Conservation (phyloP, 1,140 invertebrate species). For the Maniola jurtina region DNA sequence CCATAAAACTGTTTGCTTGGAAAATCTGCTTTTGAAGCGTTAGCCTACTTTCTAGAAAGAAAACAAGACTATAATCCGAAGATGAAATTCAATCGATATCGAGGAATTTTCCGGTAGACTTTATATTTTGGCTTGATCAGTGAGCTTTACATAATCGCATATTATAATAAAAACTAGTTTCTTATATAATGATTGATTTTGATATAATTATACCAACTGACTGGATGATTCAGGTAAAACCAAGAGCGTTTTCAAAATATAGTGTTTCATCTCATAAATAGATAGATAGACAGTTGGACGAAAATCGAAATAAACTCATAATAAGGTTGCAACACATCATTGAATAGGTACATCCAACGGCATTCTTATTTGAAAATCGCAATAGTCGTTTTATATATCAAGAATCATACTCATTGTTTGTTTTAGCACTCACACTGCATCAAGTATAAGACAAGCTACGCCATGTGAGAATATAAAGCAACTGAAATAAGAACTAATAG, state of each 20-base stretch:
- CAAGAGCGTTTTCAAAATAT: too few species aligned
- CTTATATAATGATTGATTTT: not conserved
- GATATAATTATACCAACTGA: not conserved
- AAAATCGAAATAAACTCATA: too few species aligned
- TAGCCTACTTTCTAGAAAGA: conserved; percentile 22
- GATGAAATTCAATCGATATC: conserved; percentile 3
- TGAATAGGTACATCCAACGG: too few species aligned
- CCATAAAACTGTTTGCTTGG: conserved; percentile 19
- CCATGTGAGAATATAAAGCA: conserved; percentile 1
- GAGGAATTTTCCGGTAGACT: conserved; percentile 10
- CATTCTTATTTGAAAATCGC: too few species aligned
- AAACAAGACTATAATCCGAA: conserved; percentile 12
- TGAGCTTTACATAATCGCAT: not conserved
- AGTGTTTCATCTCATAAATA: too few species aligned
- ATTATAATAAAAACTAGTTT: not conserved
- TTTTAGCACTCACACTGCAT: not conserved
- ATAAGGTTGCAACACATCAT: too few species aligned
- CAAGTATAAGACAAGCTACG: not conserved
- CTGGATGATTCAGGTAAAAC: not conserved
- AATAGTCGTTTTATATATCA: too few species aligned
- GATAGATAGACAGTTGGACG: too few species aligned
- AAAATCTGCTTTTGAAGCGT: conserved; percentile 13
- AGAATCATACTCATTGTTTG: too few species aligned
- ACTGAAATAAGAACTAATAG: not conserved
- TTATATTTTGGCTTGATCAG: not conserved